Conservation (phyloP, 2,797 vertebrate genomes). For the Acestrorhynchus altus region DNA sequence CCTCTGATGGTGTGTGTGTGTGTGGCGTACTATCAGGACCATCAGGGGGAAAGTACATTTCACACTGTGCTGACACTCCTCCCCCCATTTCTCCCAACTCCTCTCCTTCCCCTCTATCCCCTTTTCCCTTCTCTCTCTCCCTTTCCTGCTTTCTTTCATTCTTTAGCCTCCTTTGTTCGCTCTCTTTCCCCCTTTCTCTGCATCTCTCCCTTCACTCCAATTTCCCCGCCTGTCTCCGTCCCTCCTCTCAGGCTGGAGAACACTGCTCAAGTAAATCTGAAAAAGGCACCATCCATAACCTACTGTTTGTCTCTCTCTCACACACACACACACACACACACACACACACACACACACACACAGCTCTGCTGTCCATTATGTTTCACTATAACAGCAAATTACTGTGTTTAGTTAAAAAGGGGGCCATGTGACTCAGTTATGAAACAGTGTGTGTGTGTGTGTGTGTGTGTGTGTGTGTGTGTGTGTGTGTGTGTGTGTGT, state of each 20-base stretch:
- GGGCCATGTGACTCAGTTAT: not conserved
- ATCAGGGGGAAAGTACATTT: constrained; percentile 76
- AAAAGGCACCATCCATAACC: constrained; percentile 25
- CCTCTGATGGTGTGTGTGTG: constrained; percentile 25
- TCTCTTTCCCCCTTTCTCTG: not conserved
- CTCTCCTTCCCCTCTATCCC: not conserved
- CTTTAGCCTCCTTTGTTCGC: not conserved
- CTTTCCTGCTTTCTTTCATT: not conserved
- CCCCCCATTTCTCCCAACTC: constrained; percentile 16
- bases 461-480: not conserved
- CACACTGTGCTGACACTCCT: constrained; percentile 66
- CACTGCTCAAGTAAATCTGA: not conserved
- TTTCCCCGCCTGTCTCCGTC: not conserved
- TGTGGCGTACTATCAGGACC: constrained; percentile 68
- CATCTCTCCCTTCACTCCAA: not conserved
- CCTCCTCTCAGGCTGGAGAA: not conserved
- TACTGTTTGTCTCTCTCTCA: too few relatives aligned
- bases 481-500: not conserved
- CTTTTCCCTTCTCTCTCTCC: not conserved
- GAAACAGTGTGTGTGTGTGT: constrained; percentile 16
- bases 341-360: not conserved
- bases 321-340: not conserved
- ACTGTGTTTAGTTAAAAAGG: not conserved
- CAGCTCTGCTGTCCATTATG: not conserved
- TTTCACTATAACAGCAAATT: constrained; percentile 20